Conservation (phyloP, 2,797 vertebrate species). For the Sebastiscus albofasciatus region DNA sequence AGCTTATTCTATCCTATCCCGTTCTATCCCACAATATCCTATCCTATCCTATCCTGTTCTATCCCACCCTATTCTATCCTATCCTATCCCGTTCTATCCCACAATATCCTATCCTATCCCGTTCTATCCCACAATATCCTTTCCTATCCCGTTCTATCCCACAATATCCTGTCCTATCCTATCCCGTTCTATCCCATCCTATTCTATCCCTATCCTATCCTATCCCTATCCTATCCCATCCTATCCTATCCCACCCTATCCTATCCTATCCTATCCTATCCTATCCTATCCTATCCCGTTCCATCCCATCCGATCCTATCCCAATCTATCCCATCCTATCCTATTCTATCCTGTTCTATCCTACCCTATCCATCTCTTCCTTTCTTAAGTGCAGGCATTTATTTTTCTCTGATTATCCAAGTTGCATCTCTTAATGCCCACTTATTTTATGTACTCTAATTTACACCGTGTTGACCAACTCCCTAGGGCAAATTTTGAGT, state of each 20-base stretch:
- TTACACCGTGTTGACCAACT: constrained; percentile 39
- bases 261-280: background rate
- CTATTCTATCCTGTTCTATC: background rate
- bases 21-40: too few species aligned
- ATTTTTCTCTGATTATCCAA: constrained; percentile 32
- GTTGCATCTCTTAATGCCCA: constrained; percentile 38
- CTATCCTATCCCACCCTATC: too few species aligned
- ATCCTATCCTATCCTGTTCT: too few species aligned
- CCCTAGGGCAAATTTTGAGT: constrained; percentile 47
- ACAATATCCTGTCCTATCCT: fast-evolving
- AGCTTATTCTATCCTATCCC: too few species aligned
- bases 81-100: too few species aligned
- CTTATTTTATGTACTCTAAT: constrained; percentile 55
- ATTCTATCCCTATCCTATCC: background rate
- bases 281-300: background rate
- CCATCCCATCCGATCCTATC: background rate
- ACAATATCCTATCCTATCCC: too few species aligned
- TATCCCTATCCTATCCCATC: fast-evolving
- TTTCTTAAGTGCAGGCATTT: constrained; percentile 1
- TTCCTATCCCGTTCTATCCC: too few species aligned
- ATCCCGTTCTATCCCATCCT: too few species aligned
- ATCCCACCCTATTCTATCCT: fast-evolving
- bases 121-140: too few species aligned
- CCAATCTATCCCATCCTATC: background rate
- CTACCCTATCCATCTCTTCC: background rate